These are phyloP conservation scores for Tor tambroides DNA, from an alignment of 2,113 vertebrate species.

Conservation along the genomic window DNA sequence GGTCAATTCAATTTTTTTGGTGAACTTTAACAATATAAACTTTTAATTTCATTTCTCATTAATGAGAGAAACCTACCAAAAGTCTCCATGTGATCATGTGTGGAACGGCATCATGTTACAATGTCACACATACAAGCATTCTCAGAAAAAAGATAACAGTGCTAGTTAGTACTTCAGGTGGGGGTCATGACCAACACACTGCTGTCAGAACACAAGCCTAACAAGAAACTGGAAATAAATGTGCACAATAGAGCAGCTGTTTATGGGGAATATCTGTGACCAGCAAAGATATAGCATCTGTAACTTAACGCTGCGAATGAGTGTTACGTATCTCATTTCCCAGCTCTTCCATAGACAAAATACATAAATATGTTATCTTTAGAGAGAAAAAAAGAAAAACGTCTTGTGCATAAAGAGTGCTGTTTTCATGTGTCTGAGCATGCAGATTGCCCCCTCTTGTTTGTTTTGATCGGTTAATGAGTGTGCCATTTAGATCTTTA, in stretches of 20 bases:
- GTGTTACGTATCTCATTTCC: neutral
- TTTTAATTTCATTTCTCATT: neutral
- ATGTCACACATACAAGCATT: slow-evolving; percentile 1
- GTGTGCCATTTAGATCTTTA: slow-evolving; percentile 53
- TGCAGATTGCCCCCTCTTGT: slow-evolving; percentile 45
- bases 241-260: neutral
- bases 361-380: neutral
- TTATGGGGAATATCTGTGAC: neutral
- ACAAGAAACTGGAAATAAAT: neutral
- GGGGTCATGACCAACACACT: neutral
- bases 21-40: neutral
- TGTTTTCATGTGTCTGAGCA: slow-evolving; percentile 19
- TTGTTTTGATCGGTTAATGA: slow-evolving; percentile 52
- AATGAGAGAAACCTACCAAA: neutral
- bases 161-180: slow-evolving; percentile 6
- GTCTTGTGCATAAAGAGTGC: slow-evolving; percentile 2
- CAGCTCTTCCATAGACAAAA: neutral
- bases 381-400: neutral
- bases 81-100: neutral
- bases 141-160: neutral
- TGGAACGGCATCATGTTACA: neutral
- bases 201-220: neutral
- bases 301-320: neutral
- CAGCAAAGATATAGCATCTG: neutral
- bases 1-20: neutral